Base-by-base conservation (phyloP, 2,113 vertebrate genomes). In the Leiothrix lutea region DNA sequence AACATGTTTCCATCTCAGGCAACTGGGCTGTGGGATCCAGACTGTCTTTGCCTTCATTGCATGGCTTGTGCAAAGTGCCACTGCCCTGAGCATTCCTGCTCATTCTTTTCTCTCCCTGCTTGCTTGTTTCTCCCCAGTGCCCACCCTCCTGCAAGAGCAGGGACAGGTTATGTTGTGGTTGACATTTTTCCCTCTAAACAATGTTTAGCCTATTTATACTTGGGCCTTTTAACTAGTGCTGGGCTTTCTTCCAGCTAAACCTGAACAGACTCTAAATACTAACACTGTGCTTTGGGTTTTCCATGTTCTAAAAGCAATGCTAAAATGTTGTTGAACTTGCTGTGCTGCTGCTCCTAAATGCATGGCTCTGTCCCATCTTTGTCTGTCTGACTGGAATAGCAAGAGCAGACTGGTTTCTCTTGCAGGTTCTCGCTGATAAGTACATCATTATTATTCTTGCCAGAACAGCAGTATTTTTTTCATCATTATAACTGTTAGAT, bases 131-230 rank as follows among this genome's bases (percentile, higher is more conserved):
- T 53, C 25, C 18, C 19, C 1, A 3, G 51, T 79, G 56, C 24
- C 51, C 28, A 22, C 11, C 4, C 18, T 47, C 4, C 45, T 44
- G 67, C 78, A 19, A 9, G 15, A 62, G 9, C 23, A 5, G 22
- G n/a, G 20, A 13, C 1, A 5, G 26, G 26, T 33, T 69, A 58
- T 11, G 2, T 3, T 44, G 58, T 2, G 2, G 31, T 8, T 2
- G 4, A 25, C 8, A 8, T 25, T 57, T 61, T 70, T 26, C 12
- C 17, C 26, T 42, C 28, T 40, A 7, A 21, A 26, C 6, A 31
- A 4, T 20, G 8, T 44, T 56, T 20, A 61, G 24, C 20, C 8
- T 80, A 20, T 26, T 65, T n/a, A 11, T 17, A 8, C 8, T 33
- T 62, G 36, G 23, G 40, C 7, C 7, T 7, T 23, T 56, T 20